Evolutionary conservation across 2,113 vertebrate genomes (phyloP).

Genomic region (Hyaena hyaena): DNA sequence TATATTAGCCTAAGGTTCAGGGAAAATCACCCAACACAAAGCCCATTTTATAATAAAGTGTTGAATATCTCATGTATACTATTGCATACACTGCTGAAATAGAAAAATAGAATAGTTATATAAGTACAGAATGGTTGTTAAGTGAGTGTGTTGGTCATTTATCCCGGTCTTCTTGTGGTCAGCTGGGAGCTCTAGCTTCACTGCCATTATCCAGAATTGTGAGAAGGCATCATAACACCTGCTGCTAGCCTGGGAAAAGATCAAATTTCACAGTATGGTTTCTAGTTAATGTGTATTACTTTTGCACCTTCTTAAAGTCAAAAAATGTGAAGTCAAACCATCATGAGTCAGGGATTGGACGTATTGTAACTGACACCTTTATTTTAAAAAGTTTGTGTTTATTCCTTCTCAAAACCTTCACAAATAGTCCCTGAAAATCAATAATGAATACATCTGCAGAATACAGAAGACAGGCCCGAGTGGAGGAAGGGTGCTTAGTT

Average conservation of each 20-base stretch:
- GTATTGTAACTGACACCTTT: neutral
- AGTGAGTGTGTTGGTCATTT: neutral
- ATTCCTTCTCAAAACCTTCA: neutral
- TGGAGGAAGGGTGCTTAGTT: accelerated
- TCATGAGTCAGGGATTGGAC: neutral
- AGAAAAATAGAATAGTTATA: neutral
- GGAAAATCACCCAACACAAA: neutral
- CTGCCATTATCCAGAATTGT: neutral
- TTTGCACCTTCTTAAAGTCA: neutral
- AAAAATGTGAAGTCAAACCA: neutral
- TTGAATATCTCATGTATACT: neutral
- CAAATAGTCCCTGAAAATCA: neutral
- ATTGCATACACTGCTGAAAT: neutral
- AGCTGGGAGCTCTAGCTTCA: neutral
- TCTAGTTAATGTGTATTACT: neutral
- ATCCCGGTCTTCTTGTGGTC: neutral
- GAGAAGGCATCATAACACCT: neutral
- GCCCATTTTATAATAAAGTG: neutral
- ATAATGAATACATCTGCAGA: neutral
- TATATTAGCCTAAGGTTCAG: neutral
- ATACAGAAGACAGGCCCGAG: neutral
- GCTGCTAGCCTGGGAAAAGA: neutral
- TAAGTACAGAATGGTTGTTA: neutral
- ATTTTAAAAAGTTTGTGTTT: neutral
- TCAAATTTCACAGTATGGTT: neutral